Evolutionary conservation across 2,113 vertebrate genomes (phyloP).

Genomic region (Tetrao urogallus): DNA sequence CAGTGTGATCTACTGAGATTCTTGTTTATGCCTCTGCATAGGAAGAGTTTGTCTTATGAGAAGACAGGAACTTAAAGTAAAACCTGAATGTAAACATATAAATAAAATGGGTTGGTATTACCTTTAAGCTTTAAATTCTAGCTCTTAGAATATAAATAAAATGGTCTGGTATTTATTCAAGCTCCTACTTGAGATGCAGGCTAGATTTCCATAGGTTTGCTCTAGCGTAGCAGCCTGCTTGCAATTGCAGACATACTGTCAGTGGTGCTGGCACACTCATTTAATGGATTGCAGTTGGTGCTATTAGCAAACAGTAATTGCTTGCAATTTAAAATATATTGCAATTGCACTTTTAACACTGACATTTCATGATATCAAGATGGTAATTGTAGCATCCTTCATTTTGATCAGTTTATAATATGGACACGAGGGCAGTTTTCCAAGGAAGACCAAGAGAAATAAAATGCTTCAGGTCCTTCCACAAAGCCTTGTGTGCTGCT

Average conservation of each 20-base stretch:
- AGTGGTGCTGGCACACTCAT: fast-evolving
- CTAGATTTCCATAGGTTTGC: background rate
- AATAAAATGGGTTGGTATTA: background rate
- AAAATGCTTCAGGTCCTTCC: background rate
- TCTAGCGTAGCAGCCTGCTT: background rate
- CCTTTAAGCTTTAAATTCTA: background rate
- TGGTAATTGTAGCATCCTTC: fast-evolving
- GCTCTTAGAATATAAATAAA: background rate
- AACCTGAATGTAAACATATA: background rate
- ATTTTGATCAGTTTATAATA: background rate
- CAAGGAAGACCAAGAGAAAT: background rate
- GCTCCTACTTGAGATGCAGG: background rate
- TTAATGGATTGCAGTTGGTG: background rate
- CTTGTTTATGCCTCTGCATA: background rate
- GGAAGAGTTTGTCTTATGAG: background rate
- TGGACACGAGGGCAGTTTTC: background rate
- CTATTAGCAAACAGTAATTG: background rate
- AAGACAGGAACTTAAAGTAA: background rate
- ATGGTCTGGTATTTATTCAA: background rate
- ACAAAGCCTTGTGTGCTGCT: background rate
- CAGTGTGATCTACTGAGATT: background rate
- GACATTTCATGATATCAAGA: background rate
- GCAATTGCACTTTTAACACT: background rate
- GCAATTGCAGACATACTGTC: background rate
- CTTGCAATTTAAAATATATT: background rate